Base-by-base conservation (phyloP, 2,888 invertebrate genomes). In the Chymomyza amoena region DNA sequence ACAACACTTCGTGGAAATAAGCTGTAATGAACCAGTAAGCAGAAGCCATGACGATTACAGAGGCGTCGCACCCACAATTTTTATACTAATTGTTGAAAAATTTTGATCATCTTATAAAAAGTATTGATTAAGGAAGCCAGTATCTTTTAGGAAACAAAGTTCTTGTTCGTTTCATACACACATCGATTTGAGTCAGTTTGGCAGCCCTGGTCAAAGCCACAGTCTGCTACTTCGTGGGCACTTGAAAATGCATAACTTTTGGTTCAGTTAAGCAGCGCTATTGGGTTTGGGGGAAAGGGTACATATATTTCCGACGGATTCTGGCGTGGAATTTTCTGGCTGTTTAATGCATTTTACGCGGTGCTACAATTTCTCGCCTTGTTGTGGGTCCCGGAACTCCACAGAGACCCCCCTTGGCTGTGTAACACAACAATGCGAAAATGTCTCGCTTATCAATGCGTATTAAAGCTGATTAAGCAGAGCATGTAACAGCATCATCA, bases 271-370 rank as follows among this genome's bases (percentile, higher is more conserved):
- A 45, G 32, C 1, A 32, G 39, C 39, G 39, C 13, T 15, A 5
- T 18, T 18, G 16, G 15, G 54, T 15, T 15, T 56, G 5, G 57
- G 15, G 56, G 2, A n/a, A n/a, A 15, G 28, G 57, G 20, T 32
- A 32, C 7, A 4, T 32, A 32, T 32, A 32, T 32, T 32, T 4
- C 32, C 28, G 15, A 10, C 13, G 57, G 25, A 7, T 57, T 20
- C 10, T 70, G 76, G 70, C 52, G 73, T 65, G 70, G 52, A 61
- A 62, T 62, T 82, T 87, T 75, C 85, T 64, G 73, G 85, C 82
- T 77, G 87, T 82, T 82, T 84, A 87, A 82, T 82, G 87, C 85
- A 87, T 87, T 82, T 82, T 81, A 81, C 82, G 85, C 77, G 73
- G 67, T 61, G 57, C 73, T 81, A 87, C 68, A 51, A 36, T 66